phyloP scores from a whole-genome alignment of 92 coral and sea anemone genomes.

The Anthopleura xanthogrammica region DNA sequence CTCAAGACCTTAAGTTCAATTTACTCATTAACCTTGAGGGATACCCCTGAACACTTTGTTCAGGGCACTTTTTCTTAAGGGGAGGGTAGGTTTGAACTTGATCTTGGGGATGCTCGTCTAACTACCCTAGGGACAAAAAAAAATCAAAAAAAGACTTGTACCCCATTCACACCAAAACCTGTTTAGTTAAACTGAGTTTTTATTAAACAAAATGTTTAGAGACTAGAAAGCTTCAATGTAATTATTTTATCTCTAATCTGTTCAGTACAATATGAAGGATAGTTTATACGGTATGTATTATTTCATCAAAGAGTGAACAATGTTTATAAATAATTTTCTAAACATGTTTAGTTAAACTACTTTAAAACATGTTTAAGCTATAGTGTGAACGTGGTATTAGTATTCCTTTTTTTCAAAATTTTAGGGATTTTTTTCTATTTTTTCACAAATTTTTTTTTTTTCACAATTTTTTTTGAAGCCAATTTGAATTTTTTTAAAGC shows the following conservation, averaged over 20 bases:
- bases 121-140: neutral
- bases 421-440: neutral
- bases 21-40: neutral
- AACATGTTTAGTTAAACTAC: no score
- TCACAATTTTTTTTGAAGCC: neutral
- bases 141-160: neutral
- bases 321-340: no score
- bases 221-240: no score
- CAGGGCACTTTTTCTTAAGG: neutral
- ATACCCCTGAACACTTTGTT: neutral
- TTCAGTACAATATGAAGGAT: no score
- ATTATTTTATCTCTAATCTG: no score
- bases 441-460: neutral
- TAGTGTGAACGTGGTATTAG: no score
- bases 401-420: neutral
- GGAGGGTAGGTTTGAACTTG: constrained; percentile 2
- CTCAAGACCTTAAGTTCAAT: neutral
- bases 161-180: no score
- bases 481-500: neutral
- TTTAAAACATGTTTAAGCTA: no score
- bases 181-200: no score
- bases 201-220: no score
- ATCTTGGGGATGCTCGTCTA: neutral
- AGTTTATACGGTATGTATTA: no score
- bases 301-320: no score